Conservation (phyloP, 2,113 vertebrate genomes). For the Spheniscus mendiculus region DNA sequence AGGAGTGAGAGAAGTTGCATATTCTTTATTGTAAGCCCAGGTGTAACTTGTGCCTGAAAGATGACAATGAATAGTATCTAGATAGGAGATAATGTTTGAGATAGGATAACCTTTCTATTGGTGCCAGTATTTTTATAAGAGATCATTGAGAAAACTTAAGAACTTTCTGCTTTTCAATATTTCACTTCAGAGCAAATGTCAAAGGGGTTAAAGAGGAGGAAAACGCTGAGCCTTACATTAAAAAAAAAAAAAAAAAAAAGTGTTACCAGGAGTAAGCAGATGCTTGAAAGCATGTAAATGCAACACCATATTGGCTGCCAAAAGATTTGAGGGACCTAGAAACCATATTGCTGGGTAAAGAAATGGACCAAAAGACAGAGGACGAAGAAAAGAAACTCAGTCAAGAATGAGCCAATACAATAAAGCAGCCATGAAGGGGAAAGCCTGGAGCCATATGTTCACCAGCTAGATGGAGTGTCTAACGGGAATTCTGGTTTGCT, state of each 20-base stretch:
- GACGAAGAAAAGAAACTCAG: background rate
- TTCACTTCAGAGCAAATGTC: background rate
- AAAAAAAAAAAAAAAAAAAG: background rate
- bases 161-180: background rate
- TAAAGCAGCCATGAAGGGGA: background rate
- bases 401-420: background rate
- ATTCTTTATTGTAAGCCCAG: background rate
- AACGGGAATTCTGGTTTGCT: background rate
- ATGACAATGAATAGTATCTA: background rate
- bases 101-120: background rate
- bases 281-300: background rate
- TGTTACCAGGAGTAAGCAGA: background rate
- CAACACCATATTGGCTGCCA: background rate
- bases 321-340: background rate
- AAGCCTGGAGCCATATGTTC: background rate
- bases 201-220: background rate
- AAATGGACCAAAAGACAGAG: background rate
- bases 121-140: background rate
- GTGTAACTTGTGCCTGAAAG: background rate
- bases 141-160: background rate
- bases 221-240: background rate
- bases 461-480: background rate
- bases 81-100: background rate
- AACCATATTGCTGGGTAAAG: background rate
- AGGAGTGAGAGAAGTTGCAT: rapidly evolving